Evolutionary conservation across 2,888 invertebrate species (phyloP), one percentile per base, ranked within the genome.

Genomic region (Tetragonula carbonaria): DNA sequence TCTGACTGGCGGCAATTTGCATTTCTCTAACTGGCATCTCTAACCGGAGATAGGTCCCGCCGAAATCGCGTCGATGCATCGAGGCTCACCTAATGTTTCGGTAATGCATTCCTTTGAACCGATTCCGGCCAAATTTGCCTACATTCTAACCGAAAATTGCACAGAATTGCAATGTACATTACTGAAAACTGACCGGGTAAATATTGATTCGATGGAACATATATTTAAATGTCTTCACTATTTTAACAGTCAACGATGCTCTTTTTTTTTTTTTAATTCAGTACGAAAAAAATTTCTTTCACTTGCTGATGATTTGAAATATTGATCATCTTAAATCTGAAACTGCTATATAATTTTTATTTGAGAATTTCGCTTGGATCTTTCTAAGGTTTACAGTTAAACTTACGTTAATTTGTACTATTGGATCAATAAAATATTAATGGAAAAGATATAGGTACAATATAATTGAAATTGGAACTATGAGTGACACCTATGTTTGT

Each of bases 1-100:
- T 84, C 87, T 84, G 86, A 80, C 86, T 79, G 67, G 50, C 67
- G n/a, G 86, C 80, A 92, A 89, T 91, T 91, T 92, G 88, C 91
- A 90, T 91, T 86, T 82, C 87, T 89, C 75, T 74, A 73, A 74
- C 82, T 57, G 74, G 74, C 73, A 72, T 77, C 73, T 72, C 28
- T 63, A 50, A 65, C 77, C 67, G 77, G 28, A 73, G 81, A 84
- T 28, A 73, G 80, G 65, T 33, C 57, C 53, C 45, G 55, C 76
- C 77, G 38, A 71, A 76, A 78, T 72, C 83, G 77, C 72, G 79
- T 78, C 77, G 82, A 81, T 78, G 84, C 86, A 84, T 76, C 81
- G 84, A 80, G 80, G 78, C 76, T 65, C 62, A 68, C 53, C 73
- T 83, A 77, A 68, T 74, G 85, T 72, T 82, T 71, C 74, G 70